Evolutionary conservation across 2,888 invertebrate species (phyloP), one percentile per base, ranked within the genome.

Genomic region (Eupithecia inturbata): DNA sequence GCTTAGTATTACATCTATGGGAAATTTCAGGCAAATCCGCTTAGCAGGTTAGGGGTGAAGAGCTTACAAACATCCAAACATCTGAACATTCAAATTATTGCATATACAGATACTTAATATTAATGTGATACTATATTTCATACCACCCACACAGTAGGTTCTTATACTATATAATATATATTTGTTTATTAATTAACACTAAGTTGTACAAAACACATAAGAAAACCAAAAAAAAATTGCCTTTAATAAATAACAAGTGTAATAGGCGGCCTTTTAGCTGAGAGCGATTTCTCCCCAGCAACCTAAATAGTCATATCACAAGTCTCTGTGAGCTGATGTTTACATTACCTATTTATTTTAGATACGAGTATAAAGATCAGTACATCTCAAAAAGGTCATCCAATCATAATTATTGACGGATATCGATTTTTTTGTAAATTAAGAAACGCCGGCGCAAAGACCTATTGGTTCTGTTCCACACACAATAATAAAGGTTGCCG

Each of bases 281-380:
- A 19, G 5, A 45, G 14, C 45, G 19, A 45, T 45, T 45, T 45
- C 45, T 45, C n/a, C n/a, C n/a, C n/a, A n/a, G n/a, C n/a, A n/a
- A 0, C 19, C 7, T 1, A 6, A 3, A n/a, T n/a, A n/a, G n/a
- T 7, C 6, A 19, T 3, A 1, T 6, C n/a, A 1, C 7, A n/a
- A 6, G 45, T 45, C 7, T 1, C n/a, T 45, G 6, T 1, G 19
- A n/a, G 1, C 6, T 1, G 5, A 1, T 16, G 45, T 19, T 45
- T 45, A 19, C 16, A 45, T 16, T 19, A 19, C 1, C 45, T 45
- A 7, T 19, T 45, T 45, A 19, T 45, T 45, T 45, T 6, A 45
- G n/a, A 45, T 19, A n/a, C 19, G 19, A 14, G 16, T 16, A n/a
- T 45, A 1, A 3, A 45, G 45, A 45, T 45, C 19, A 22, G 22